phyloP scores from a whole-genome alignment of 2,113 vertebrate genomes.

The Noctilio leporinus region DNA sequence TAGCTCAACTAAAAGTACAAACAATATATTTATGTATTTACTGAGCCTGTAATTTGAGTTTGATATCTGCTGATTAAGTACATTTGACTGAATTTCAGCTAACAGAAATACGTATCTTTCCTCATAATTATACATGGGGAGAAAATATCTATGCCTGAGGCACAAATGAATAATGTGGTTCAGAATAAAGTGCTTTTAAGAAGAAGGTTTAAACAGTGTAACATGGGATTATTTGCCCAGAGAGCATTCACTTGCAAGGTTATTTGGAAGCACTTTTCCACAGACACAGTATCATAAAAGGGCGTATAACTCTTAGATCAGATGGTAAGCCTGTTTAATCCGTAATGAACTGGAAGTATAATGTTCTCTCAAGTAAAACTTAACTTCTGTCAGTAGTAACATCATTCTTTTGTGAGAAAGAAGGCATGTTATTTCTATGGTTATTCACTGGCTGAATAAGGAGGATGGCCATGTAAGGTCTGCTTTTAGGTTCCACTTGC shows the following conservation, averaged over 20 bases:
- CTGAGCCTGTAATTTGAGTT: slow-evolving; percentile 15
- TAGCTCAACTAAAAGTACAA: background rate
- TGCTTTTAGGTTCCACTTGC: background rate
- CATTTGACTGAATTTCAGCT: slow-evolving; percentile 21
- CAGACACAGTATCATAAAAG: background rate
- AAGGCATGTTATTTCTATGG: background rate
- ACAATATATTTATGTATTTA: background rate
- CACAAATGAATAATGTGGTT: background rate
- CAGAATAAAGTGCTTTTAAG: slow-evolving; percentile 26
- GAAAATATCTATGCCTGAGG: background rate
- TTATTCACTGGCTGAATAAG: background rate
- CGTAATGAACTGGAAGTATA: background rate
- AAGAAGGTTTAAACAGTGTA: background rate
- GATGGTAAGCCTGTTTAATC: background rate
- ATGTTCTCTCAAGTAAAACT: background rate
- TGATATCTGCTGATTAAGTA: background rate
- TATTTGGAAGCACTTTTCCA: slow-evolving; percentile 21
- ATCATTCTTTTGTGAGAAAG: background rate
- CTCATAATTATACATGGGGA: background rate
- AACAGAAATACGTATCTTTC: slow-evolving; percentile 33
- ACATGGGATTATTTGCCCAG: background rate
- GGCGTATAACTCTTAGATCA: background rate
- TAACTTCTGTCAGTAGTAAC: background rate
- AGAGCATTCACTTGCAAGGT: background rate
- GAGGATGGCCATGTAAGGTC: background rate